Evolutionary conservation across 1,140 invertebrate genomes (phyloP), one percentile per base, ranked within the genome.

Genomic region (Drosophila kurseongensis): DNA sequence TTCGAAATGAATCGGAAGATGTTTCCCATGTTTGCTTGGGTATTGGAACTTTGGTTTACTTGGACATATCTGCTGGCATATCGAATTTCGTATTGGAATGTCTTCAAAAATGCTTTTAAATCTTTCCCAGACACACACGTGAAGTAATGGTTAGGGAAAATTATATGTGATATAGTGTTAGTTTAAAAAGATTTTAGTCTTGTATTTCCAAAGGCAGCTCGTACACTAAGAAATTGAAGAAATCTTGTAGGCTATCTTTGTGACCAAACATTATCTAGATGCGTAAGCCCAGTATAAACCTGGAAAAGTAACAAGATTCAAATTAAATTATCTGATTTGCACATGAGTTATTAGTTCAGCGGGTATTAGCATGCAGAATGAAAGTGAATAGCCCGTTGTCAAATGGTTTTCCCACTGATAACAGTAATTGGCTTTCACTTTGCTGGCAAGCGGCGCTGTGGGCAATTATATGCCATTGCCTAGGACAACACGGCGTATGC

Each of bases 401-500:
- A 16, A 60, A 10, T 18, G 1, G 7, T 38, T 68, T 47, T 27
- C 27, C 12, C 7, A 40, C 41, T n/a, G 67, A 50, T 68, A 66
- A 41, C 27, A 1, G 7, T 12, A 23, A 71, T 48, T 35, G 44
- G 16, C 57, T 40, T 47, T 18, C 51, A 66, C 18, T 50, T 63
- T 38, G 67, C 41, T 41, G 61, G 14, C 63, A 48, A 12, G 35
- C 12, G 50, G 5, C 40, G 29, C 2, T n/a, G 40, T 57, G 36
- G 52, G 54, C 55, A 57, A 75, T 51, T 59, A 16, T 58, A 63
- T 66, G 57, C 74, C 59, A 59, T 54, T 52, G 58, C 35, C 75
- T 67, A 60, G 57, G 57, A 35, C 66, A 76, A 82, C 63, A 45
- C n/a, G 60, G 38, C 80, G 80, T 79, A 82, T 83, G 76, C 69